phyloP scores from a whole-genome alignment of 2,113 vertebrate species.

The Opisthocomus hoazin region DNA sequence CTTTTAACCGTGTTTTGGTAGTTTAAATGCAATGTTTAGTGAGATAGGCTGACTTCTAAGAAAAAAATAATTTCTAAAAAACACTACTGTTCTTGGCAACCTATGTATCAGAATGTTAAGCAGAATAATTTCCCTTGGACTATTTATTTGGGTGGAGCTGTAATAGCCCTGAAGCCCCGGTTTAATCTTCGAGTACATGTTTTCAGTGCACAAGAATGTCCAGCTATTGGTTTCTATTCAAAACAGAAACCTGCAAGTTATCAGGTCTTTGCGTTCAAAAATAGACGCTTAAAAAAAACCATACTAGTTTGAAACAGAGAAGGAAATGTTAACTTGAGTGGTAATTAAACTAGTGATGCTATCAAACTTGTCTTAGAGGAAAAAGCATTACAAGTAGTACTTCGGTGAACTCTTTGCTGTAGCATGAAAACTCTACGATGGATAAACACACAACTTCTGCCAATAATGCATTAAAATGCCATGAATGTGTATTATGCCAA shows the following conservation, averaged over 20 bases:
- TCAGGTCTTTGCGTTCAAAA: conserved; percentile 41
- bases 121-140: conserved; percentile 60
- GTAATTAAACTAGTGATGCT: neutral
- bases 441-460: neutral
- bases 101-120: conserved; percentile 26
- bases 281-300: neutral
- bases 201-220: conserved; percentile 46
- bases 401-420: neutral
- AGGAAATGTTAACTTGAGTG: neutral
- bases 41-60: conserved; percentile 49
- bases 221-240: conserved; percentile 43
- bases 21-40: neutral
- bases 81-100: conserved; percentile 63
- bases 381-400: neutral
- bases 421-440: neutral
- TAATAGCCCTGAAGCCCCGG: conserved; percentile 32
- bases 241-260: conserved; percentile 16
- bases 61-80: conserved; percentile 40
- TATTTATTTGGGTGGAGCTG: conserved; percentile 64
- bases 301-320: neutral
- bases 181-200: conserved; percentile 58
- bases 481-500: neutral
- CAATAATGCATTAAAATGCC: neutral
- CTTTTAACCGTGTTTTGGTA: neutral
- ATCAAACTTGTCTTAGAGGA: neutral